Evolutionary conservation across 2,113 vertebrate species (phyloP).

Genomic region (Chamaea fasciata): DNA sequence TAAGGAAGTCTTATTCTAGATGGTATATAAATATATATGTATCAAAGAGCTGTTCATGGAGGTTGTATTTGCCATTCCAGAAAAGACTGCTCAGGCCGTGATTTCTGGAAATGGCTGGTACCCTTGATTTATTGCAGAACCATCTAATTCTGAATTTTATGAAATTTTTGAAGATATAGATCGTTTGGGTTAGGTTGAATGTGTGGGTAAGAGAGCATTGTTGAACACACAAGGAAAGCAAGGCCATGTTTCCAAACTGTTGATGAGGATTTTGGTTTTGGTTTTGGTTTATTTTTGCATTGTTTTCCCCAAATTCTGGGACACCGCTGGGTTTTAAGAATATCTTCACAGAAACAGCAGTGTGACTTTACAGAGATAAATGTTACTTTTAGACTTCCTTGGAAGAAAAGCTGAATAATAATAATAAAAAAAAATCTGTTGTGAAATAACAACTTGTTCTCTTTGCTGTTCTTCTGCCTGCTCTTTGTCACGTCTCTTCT

Average conservation of each 20-base stretch:
- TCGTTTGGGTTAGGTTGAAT: background rate
- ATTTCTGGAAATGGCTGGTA: background rate
- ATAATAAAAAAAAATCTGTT: background rate
- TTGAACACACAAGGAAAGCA: background rate
- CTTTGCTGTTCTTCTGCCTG: background rate
- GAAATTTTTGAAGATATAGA: background rate
- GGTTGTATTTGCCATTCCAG: background rate
- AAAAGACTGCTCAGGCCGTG: background rate
- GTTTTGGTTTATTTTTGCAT: accelerated
- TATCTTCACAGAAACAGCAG: background rate
- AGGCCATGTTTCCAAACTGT: background rate
- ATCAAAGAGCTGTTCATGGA: background rate
- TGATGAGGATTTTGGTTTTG: background rate
- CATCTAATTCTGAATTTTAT: background rate
- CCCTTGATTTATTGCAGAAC: accelerated
- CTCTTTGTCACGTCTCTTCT: background rate
- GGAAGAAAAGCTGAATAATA: background rate
- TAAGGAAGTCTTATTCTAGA: background rate
- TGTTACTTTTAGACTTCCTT: background rate
- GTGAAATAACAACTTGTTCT: background rate
- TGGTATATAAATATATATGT: background rate
- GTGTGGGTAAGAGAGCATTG: background rate
- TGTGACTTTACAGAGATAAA: background rate
- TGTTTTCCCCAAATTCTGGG: background rate
- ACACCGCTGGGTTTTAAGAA: background rate